Base-by-base conservation (phyloP, 64 coral and sea anemone genomes). In the Catalaphyllia jardinei region DNA sequence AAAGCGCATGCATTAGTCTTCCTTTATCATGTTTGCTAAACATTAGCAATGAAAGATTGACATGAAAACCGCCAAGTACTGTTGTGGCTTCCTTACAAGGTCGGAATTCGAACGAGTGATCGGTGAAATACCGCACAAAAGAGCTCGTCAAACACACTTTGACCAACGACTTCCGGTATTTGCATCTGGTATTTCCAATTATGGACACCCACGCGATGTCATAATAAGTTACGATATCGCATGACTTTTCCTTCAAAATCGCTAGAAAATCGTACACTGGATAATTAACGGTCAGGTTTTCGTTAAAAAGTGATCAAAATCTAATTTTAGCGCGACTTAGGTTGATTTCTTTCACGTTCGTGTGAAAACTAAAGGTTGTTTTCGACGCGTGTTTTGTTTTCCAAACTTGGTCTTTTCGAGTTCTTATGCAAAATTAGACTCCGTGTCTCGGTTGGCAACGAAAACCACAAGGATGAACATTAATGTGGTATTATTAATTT, bases 201-300 rank as follows among this genome's bases (percentile, higher is more conserved):
- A 69, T 25, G 65, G 65, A 69, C 22, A 25, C 65, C 65, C 65
- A 69, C 65, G 65, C 65, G n/a, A 25, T 11, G 20, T 25, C 4
- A n/a, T 69, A 7, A 27, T 27, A 27, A 69, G 65, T 24, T 69
- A 11, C 6, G 65, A 69, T 20, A 25, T 69, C n/a, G 24, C 65
- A 69, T 69, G 65, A 69, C 25, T 69, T 69, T 69, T 24, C n/a
- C 65, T 69, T n/a, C n/a, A n/a, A 69, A 69, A 69, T 67, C 19
- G 25, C 19, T 0, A 22, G 63, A 67, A n/a, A 67, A 67, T 25
- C 63, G 63, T 67, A 20, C 10, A 10, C 24, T 25, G 19, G 19
- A 20, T 67, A 67, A 20, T 25, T n/a, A 22, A 67, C 19, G 65
- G 22, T 69, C 22, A 69, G 22, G 65, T 24, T 69, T 69, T 11